Conservation (phyloP, 53 echinoderm and acorn worm genomes). For the Luidia sarsii region DNA sequence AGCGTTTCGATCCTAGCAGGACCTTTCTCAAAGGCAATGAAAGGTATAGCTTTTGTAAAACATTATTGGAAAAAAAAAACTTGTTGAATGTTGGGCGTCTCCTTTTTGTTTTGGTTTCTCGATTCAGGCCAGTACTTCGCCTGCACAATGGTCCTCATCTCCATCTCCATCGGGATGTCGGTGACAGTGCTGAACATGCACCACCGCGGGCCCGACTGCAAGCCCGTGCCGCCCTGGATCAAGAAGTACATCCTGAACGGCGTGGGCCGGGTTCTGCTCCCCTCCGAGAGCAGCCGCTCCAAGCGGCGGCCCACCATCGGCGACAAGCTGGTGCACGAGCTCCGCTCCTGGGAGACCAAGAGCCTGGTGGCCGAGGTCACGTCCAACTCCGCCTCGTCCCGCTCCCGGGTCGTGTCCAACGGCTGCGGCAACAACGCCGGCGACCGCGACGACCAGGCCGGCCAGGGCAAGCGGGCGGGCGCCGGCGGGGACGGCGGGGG, state of each 20-base stretch:
- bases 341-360: conserved; percentile 86
- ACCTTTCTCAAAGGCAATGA: too few relatives aligned
- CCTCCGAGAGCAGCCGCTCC: conserved; percentile 56
- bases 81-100: too few relatives aligned
- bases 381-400: conserved; percentile 28
- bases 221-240: conserved; percentile 93
- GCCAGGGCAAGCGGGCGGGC: conserved; percentile 7
- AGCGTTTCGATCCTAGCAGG: too few relatives aligned
- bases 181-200: conserved; percentile 91
- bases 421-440: conserved; percentile 27
- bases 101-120: too few relatives aligned
- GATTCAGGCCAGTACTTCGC: conserved; percentile 93
- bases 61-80: too few relatives aligned
- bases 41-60: too few relatives aligned
- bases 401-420: conserved; percentile 14
- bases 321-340: conserved; percentile 73
- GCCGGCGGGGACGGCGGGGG: neutral
- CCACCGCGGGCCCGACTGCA: conserved; percentile 80
- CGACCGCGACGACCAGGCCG: conserved; percentile 11
- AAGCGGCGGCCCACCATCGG: conserved; percentile 71
- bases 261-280: conserved; percentile 64
- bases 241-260: conserved; percentile 70
- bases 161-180: conserved; percentile 89
- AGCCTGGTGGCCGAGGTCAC: conserved; percentile 51
- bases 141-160: conserved; percentile 93